phyloP scores from a whole-genome alignment of 2,797 vertebrate species.

The Sylvia borin region DNA sequence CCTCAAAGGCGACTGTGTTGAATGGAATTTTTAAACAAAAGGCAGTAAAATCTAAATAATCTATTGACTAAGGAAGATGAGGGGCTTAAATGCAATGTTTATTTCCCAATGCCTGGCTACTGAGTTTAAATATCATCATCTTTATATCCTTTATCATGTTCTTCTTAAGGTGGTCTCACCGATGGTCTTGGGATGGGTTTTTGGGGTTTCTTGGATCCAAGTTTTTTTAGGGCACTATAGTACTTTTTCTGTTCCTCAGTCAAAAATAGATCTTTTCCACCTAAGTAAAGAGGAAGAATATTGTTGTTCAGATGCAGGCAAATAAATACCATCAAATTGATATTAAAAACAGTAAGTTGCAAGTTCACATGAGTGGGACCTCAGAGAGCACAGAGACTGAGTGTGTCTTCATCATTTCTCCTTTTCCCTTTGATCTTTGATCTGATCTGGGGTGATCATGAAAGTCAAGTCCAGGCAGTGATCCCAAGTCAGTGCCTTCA shows the following conservation, averaged over 20 bases:
- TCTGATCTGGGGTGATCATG: neutral
- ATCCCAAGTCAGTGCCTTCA: neutral
- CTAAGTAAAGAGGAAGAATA: constrained; percentile 72
- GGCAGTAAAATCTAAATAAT: neutral
- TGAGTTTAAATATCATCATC: neutral
- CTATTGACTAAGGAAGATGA: neutral
- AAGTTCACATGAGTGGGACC: neutral
- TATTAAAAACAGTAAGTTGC: neutral
- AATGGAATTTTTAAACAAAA: neutral
- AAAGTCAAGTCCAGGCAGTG: neutral
- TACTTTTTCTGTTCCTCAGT: constrained; percentile 81
- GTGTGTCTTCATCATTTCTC: neutral
- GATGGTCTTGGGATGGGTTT: constrained; percentile 75
- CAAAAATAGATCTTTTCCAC: constrained; percentile 79
- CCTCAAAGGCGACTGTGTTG: neutral
- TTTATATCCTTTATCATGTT: neutral
- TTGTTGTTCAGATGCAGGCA: neutral
- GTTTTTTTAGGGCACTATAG: constrained; percentile 79
- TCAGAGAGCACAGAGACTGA: neutral
- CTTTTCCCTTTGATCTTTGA: neutral
- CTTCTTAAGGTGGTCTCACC: constrained; percentile 58
- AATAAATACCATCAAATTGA: neutral
- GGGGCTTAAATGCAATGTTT: neutral
- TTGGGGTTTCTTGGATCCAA: constrained; percentile 78
- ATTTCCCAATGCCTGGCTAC: neutral